Evolutionary conservation across 2,113 vertebrate genomes (phyloP).

Genomic region (Ciconia boyciana): DNA sequence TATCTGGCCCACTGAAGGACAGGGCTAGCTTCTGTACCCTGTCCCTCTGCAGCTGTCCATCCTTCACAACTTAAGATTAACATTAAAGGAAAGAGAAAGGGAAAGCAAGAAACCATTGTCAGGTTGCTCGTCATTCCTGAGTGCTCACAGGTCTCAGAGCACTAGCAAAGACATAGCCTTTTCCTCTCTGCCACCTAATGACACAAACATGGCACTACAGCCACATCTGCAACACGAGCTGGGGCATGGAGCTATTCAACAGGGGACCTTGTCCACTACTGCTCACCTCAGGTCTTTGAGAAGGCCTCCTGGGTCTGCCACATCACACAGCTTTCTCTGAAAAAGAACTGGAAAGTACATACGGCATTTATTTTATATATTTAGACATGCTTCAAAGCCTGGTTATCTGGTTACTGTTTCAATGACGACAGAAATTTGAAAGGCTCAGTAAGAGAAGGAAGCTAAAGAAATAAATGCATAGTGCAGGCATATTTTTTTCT

Average conservation of each 20-base stretch:
- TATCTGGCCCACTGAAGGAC: neutral
- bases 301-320: neutral
- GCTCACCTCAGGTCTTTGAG: neutral
- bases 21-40: neutral
- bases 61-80: accelerated
- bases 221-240: slow-evolving; percentile 66
- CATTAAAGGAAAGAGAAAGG: neutral
- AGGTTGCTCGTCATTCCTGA: slow-evolving; percentile 26
- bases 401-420: accelerated
- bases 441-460: neutral
- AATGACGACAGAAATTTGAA: accelerated
- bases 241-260: neutral
- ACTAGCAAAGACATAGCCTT: neutral
- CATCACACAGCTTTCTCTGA: accelerated
- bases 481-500: accelerated
- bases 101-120: neutral
- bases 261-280: accelerated
- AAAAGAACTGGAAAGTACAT: accelerated
- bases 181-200: slow-evolving; percentile 65
- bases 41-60: neutral
- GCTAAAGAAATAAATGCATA: too few relatives aligned
- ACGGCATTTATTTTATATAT: accelerated
- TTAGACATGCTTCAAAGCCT: accelerated
- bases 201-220: slow-evolving; percentile 64
- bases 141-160: slow-evolving; percentile 18